Base-by-base conservation (phyloP, 2,113 vertebrate genomes). In the Zosterops lateralis region DNA sequence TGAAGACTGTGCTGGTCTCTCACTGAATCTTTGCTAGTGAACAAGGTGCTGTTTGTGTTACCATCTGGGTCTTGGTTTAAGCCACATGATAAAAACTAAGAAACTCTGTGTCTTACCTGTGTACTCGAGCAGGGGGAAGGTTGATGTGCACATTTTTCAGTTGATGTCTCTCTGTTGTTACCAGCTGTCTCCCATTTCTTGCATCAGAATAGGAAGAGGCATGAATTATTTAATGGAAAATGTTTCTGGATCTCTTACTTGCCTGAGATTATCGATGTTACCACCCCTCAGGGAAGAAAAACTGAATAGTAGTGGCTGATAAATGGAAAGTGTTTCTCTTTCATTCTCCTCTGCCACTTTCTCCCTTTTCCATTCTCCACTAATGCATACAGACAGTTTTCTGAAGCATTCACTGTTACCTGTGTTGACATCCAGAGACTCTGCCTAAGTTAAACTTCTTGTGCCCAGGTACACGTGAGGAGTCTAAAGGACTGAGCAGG, bases 221-320 rank as follows among this genome's bases (percentile, higher is more conserved):
- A 76, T 92, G 25, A 82, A 94, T 84, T 93, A 84, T 79, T 92
- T 84, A 91, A 75, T 3, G 42, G 54, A 70, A 79, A 79, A 72
- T 58, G 25, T 84, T 71, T 87, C 81, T 76, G 25, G 13, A 73
- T 87, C 20, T 8, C 24, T 72, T 60, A 40, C 24, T 79, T 83
- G 73, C 42, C 32, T 68, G 57, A 84, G 58, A 34, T 89, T 87
- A 66, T 82, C 73, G 58, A 75, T 66, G 64, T 70, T 54, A 56
- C 0, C 7, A 76, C 81, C 62, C 78, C 34, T 60, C 0, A 0
- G 48, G 57, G 70, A 81, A 42, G 48, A 26, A 67, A 81, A 81
- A 65, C 40, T 87, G 84, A 65, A 72, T 12, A 68, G 53, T 34
- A 54, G 77, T 58, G 66, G 14, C 36, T 87, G 80, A 78, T 87